phyloP scores from a whole-genome alignment of 2,888 invertebrate genomes.

The Eupelmus urozonus region DNA sequence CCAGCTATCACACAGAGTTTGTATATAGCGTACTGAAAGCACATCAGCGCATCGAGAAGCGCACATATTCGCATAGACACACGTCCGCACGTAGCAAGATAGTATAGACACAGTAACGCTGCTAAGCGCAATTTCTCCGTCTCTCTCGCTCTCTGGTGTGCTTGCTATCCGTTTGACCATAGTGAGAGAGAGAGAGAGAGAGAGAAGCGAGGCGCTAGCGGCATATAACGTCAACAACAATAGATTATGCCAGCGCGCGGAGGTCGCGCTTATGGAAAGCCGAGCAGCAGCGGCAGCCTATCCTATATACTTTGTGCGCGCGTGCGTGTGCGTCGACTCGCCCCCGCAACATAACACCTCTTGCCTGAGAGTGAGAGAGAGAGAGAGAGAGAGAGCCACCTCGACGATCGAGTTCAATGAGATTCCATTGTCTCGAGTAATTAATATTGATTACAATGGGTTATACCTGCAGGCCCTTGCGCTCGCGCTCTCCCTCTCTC shows the following conservation, averaged over 20 bases:
- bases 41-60: too few species aligned
- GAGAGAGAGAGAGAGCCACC: constrained; percentile 62
- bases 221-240: constrained; percentile 77
- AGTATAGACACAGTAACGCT: too few species aligned
- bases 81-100: too few species aligned
- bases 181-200: too few species aligned
- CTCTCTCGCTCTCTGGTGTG: constrained; percentile 33
- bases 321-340: not conserved
- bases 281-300: constrained; percentile 49
- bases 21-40: too few species aligned
- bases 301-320: constrained; percentile 63
- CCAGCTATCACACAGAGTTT: too few species aligned
- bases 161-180: constrained; percentile 41
- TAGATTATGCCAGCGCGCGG: constrained; percentile 72
- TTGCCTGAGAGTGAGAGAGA: constrained; percentile 30
- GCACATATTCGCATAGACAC: too few species aligned
- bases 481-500: constrained; percentile 8
- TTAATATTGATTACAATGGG: constrained; percentile 78
- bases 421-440: constrained; percentile 78
- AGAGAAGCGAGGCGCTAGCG: constrained; percentile 68
- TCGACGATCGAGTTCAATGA: constrained; percentile 77
- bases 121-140: constrained; percentile 42
- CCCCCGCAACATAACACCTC: constrained; percentile 37
- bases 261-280: constrained; percentile 17
- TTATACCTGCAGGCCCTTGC: constrained; percentile 68